Conservation (phyloP, 2,113 vertebrate species). For the Castor canadensis region DNA sequence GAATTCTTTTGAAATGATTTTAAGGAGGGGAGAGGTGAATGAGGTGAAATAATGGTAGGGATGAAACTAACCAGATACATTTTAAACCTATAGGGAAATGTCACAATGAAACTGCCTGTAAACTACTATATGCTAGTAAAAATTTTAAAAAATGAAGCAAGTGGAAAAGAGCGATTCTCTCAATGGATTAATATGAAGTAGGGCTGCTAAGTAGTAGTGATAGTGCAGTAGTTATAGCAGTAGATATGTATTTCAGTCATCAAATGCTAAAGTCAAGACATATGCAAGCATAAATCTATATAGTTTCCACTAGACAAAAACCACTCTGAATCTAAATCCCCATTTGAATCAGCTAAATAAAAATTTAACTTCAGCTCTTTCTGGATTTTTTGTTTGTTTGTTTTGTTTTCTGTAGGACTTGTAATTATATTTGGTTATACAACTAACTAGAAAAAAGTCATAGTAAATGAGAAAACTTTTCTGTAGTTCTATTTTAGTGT, state of each 20-base stretch:
- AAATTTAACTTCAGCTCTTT: background rate
- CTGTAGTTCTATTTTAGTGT: background rate
- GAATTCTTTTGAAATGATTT: no score
- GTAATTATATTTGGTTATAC: background rate
- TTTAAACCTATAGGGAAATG: no score
- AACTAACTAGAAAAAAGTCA: background rate
- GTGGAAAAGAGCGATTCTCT: background rate
- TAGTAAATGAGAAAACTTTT: background rate
- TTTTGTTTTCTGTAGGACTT: background rate
- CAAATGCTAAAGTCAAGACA: background rate
- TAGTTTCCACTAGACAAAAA: background rate
- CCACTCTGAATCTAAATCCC: background rate
- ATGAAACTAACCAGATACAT: no score
- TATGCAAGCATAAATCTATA: background rate
- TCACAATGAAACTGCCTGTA: no score
- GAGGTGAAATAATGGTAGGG: no score
- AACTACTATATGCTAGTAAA: no score
- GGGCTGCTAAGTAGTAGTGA: background rate
- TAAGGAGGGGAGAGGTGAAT: no score
- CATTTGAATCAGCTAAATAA: background rate
- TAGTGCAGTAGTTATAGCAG: background rate
- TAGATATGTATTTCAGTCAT: background rate
- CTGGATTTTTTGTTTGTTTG: background rate
- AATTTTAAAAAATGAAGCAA: no score
- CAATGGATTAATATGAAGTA: background rate